Evolutionary conservation across 2,888 invertebrate species (phyloP).

Genomic region (Drosophila cognata): DNA sequence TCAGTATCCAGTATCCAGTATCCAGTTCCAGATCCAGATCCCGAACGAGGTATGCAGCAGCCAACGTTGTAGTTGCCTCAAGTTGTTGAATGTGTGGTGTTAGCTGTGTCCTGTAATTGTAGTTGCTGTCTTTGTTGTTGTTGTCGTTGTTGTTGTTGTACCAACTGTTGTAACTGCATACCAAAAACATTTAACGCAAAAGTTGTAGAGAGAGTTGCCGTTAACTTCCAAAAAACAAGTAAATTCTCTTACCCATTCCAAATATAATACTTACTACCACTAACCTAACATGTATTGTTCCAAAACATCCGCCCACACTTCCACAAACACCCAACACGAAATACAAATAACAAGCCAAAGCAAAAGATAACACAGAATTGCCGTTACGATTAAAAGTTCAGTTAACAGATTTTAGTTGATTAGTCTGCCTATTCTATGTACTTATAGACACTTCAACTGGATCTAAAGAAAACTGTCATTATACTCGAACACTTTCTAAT

Average conservation of each 20-base stretch:
- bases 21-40: constrained; percentile 22
- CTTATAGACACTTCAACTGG: constrained; percentile 30
- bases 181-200: constrained; percentile 44
- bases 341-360: constrained; percentile 18
- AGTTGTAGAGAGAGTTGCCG: constrained; percentile 58
- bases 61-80: constrained; percentile 37
- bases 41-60: constrained; percentile 44
- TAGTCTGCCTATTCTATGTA: constrained; percentile 40
- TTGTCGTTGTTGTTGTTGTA: constrained; percentile 56
- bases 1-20: constrained; percentile 32
- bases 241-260: constrained; percentile 6
- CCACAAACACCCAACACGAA: constrained; percentile 18
- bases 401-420: constrained; percentile 32
- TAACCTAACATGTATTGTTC: constrained; percentile 24
- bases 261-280: constrained; percentile 3
- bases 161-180: constrained; percentile 37
- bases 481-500: constrained; percentile 39
- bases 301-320: constrained; percentile 17
- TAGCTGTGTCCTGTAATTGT: constrained; percentile 54
- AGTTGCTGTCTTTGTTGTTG: constrained; percentile 57
- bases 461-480: constrained; percentile 47
- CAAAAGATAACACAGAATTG: constrained; percentile 18
- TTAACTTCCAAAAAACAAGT: constrained; percentile 26
- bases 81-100: constrained; percentile 43
- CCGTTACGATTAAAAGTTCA: constrained; percentile 15